Percentiles rank a stretch among this genome's conserved stretches.
Conservation (phyloP, 1,140 invertebrate species). For the Coptotermes formosanus region DNA sequence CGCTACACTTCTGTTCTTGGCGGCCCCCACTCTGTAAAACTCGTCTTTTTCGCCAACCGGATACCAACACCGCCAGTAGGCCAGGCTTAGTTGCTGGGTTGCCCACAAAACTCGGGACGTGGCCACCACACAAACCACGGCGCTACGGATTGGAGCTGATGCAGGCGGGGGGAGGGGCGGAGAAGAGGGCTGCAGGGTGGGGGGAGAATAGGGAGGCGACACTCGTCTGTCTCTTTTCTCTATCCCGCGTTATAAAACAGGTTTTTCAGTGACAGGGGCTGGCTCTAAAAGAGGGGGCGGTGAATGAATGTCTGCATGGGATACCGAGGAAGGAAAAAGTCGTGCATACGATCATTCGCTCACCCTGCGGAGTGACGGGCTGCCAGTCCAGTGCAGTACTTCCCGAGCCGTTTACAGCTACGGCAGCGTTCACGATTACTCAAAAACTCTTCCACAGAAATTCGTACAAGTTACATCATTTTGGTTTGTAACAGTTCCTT, state of each 20-base stretch:
- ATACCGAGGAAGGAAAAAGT: slow-evolving; percentile 36
- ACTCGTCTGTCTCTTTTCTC: neutral
- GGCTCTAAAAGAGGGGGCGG: slow-evolving; percentile 31
- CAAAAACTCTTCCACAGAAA: neutral
- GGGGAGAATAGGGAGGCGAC: slow-evolving; percentile 8
- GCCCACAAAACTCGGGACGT: slow-evolving; percentile 43
- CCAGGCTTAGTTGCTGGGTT: slow-evolving; percentile 40
- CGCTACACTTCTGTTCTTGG: neutral
- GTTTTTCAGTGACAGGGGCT: slow-evolving; percentile 16
- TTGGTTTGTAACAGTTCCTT: neutral
- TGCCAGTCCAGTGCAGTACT: slow-evolving; percentile 34
- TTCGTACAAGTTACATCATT: neutral
- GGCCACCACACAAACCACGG: slow-evolving; percentile 39
- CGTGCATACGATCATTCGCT: slow-evolving; percentile 29
- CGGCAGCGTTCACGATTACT: neutral
- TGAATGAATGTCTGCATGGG: slow-evolving; percentile 21
- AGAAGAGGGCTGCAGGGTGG: neutral
- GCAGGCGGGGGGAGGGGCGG: slow-evolving; percentile 18
- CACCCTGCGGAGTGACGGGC: slow-evolving; percentile 38
- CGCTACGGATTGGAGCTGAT: slow-evolving; percentile 36
- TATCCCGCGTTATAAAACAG: slow-evolving; percentile 2
- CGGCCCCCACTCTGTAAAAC: neutral
- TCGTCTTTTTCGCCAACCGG: slow-evolving; percentile 25
- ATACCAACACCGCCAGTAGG: slow-evolving; percentile 30
- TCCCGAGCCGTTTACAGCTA: neutral